Evolutionary conservation across 2,888 invertebrate species (phyloP).

Genomic region (Cantharis flavilabris): DNA sequence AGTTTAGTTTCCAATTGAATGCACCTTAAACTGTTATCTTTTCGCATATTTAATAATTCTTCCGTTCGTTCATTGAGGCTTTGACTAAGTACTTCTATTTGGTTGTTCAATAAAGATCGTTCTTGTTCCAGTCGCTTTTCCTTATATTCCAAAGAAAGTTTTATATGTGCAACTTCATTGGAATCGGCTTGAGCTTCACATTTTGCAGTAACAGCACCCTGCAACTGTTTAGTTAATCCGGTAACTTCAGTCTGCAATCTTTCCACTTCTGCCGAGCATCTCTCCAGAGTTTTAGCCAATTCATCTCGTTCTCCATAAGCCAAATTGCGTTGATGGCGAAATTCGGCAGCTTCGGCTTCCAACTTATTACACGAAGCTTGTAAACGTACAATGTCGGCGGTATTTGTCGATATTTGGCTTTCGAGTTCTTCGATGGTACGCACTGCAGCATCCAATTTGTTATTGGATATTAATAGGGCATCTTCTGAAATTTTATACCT

Average conservation of each 20-base stretch:
- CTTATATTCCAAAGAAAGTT: slow-evolving; percentile 77
- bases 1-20: slow-evolving; percentile 76
- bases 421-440: slow-evolving; percentile 68
- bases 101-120: slow-evolving; percentile 72
- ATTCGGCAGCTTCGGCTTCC: slow-evolving; percentile 68
- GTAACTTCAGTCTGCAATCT: slow-evolving; percentile 71
- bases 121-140: slow-evolving; percentile 87
- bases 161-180: slow-evolving; percentile 81
- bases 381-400: slow-evolving; percentile 67
- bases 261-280: slow-evolving; percentile 75
- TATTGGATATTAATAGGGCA: slow-evolving; percentile 67
- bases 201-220: slow-evolving; percentile 76
- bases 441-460: slow-evolving; percentile 65
- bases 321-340: slow-evolving; percentile 71
- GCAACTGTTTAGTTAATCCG: slow-evolving; percentile 73
- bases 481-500: slow-evolving; percentile 62
- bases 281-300: slow-evolving; percentile 70
- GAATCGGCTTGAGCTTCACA: slow-evolving; percentile 80
- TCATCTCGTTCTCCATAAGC: slow-evolving; percentile 78
- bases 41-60: slow-evolving; percentile 75
- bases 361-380: slow-evolving; percentile 66
- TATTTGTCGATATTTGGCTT: slow-evolving; percentile 65
- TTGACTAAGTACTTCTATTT: slow-evolving; percentile 76
- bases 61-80: slow-evolving; percentile 79
- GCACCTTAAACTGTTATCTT: slow-evolving; percentile 70